These are phyloP conservation scores for Anorthoa munda DNA, from an alignment of 2,888 invertebrate genomes.

Conservation along the genomic window DNA sequence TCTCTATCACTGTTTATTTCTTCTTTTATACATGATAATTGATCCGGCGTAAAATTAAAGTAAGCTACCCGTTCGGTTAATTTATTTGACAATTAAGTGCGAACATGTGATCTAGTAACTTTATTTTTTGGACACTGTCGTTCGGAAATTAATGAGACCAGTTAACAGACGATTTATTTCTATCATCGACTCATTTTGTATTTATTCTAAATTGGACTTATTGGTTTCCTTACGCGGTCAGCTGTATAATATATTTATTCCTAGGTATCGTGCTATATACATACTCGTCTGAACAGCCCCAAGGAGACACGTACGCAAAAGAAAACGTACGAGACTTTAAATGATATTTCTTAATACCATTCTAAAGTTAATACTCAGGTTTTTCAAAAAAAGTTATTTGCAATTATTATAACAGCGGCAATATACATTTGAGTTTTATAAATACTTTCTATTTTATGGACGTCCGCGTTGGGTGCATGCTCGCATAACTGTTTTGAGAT, in stretches of 20 bases:
- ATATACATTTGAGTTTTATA: constrained; percentile 80
- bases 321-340: constrained; percentile 78
- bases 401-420: constrained; percentile 73
- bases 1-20: constrained; percentile 86
- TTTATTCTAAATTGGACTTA: constrained; percentile 83
- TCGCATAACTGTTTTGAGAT: constrained; percentile 87
- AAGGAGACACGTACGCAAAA: constrained; percentile 68
- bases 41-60: constrained; percentile 87
- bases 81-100: constrained; percentile 90
- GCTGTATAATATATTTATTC: constrained; percentile 82
- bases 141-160: constrained; percentile 89
- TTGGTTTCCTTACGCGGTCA: constrained; percentile 87
- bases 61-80: constrained; percentile 85
- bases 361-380: constrained; percentile 82
- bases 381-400: constrained; percentile 74
- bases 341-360: constrained; percentile 89
- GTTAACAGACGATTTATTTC: constrained; percentile 86
- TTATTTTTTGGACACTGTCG: constrained; percentile 87
- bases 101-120: constrained; percentile 89
- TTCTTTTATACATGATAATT: constrained; percentile 84
- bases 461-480: constrained; percentile 79
- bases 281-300: constrained; percentile 69
- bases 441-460: constrained; percentile 85
- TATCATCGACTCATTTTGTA: constrained; percentile 81
- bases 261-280: constrained; percentile 69